Percentiles rank a stretch among this genome's conserved stretches.
phyloP scores from a whole-genome alignment of 2,888 invertebrate genomes.

The Romanomermis culicivorax region DNA sequence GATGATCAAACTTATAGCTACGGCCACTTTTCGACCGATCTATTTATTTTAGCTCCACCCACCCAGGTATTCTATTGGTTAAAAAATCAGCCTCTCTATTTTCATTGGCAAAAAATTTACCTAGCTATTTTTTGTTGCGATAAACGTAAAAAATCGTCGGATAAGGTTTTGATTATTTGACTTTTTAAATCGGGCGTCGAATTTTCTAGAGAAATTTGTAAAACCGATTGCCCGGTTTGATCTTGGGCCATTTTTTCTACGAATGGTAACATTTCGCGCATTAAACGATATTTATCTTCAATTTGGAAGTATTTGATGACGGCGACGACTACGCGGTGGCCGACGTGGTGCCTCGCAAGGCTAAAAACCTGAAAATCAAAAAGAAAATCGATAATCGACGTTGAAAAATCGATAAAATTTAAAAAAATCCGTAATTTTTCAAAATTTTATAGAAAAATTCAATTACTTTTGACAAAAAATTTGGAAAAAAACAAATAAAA shows the following conservation, averaged over 20 bases:
- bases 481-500: too few relatives aligned
- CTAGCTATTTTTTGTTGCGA: not conserved
- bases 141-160: not conserved
- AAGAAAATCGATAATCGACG: too few relatives aligned
- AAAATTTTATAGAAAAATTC: too few relatives aligned
- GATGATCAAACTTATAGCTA: too few relatives aligned
- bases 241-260: not conserved
- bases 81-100: too few relatives aligned
- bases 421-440: too few relatives aligned
- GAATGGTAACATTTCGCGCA: not conserved
- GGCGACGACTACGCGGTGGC: not conserved
- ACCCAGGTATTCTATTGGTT: too few relatives aligned
- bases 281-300: not conserved
- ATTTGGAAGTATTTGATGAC: not conserved
- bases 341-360: not conserved
- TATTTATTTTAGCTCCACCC: too few relatives aligned
- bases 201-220: not conserved
- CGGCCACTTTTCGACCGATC: too few relatives aligned
- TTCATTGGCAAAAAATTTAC: too few relatives aligned
- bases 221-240: not conserved
- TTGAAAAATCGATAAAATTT: too few relatives aligned
- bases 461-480: too few relatives aligned
- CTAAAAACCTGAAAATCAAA: not conserved
- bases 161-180: not conserved
- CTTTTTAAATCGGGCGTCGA: not conserved